Base-by-base conservation (phyloP, 2,797 vertebrate genomes). In the Ambastaia sidthimunki region DNA sequence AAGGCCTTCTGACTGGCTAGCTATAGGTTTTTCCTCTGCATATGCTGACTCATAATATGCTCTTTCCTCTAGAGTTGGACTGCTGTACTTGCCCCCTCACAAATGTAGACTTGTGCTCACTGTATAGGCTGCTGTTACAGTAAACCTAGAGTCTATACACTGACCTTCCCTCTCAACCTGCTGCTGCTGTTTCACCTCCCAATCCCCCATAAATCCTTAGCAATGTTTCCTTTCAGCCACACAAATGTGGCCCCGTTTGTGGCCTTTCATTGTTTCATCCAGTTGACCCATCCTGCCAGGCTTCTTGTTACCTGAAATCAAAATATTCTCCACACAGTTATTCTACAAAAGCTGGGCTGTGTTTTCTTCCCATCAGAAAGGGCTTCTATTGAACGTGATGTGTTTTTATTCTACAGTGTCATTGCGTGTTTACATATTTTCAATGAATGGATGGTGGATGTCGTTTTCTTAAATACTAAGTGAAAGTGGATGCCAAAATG, bases 191-290 rank as follows among this genome's bases (percentile, higher is more conserved):
- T 84, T 82, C 74, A 84, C 84, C 82, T 84, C 73, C 71, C 70
- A 77, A 66, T 83, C 74, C 84, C 52, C 54, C 70, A 84, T 86
- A 84, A 86, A 86, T 84, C 82, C 71, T 71, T 52, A 41, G 65
- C 34, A 48, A 69, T 73, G 80, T 81, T 86, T 86, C 85, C 85
- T 82, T 37, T 66, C 15, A 76, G 60, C 54, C 21, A 74, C 19
- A 62, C 80, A 76, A 72, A 74, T 47, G 74, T 80, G 77, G 83
- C 82, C 82, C 74, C 82, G 44, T 75, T 57, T 28, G 28, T 78
- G 82, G 82, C 82, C 85, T 78, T 86, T 82, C 78, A 84, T 86
- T 84, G 85, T 86, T 86, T 81, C 21, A 18, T 67, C 67, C 69
- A 59, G 71, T 72, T 78, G 82, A 80, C 82, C 68, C 71, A 84